These are phyloP conservation scores for Lordiphosa clarofinis DNA, from an alignment of 1,140 invertebrate genomes.

Conservation along the genomic window DNA sequence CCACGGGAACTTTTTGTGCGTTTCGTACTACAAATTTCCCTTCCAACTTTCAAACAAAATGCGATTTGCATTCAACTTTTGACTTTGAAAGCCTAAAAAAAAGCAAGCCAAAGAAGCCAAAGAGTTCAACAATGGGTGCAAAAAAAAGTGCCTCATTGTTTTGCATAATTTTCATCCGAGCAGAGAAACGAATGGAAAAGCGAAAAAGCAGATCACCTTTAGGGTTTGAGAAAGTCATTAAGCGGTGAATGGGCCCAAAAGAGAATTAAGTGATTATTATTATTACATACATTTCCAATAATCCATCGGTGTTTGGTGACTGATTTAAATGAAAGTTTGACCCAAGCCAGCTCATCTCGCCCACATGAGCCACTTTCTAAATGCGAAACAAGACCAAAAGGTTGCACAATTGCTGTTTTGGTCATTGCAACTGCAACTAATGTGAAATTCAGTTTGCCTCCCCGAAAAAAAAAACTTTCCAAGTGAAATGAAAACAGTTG, in stretches of 20 bases:
- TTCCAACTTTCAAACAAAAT: slow-evolving; percentile 49
- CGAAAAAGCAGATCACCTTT: slow-evolving; percentile 64
- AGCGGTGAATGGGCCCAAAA: slow-evolving; percentile 42
- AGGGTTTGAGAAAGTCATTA: slow-evolving; percentile 69
- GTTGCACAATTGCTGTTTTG: slow-evolving; percentile 54
- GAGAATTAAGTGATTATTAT: slow-evolving; percentile 74
- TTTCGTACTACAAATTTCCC: slow-evolving; percentile 42
- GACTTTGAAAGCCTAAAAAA: slow-evolving; percentile 36
- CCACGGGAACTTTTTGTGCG: slow-evolving; percentile 33
- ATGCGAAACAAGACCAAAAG: slow-evolving; percentile 22
- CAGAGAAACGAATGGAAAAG: slow-evolving; percentile 27
- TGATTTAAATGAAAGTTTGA: slow-evolving; percentile 64
- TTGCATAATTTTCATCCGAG: slow-evolving; percentile 67
- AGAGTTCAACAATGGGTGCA: slow-evolving; percentile 15
- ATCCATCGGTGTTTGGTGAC: slow-evolving; percentile 42
- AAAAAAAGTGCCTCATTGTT: slow-evolving; percentile 52
- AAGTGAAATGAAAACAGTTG: slow-evolving; percentile 49
- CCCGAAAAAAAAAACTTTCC: slow-evolving; percentile 51
- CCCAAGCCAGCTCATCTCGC: slow-evolving; percentile 14
- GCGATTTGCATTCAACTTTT: slow-evolving; percentile 57
- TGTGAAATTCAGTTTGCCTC: slow-evolving; percentile 50
- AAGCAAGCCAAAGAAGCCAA: slow-evolving; percentile 7
- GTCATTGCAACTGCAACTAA: slow-evolving; percentile 52
- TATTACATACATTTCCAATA: slow-evolving; percentile 52
- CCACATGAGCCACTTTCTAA: slow-evolving; percentile 47